Evolutionary conservation across 2,797 vertebrate species (phyloP).

Genomic region (Squalus acanthias): DNA sequence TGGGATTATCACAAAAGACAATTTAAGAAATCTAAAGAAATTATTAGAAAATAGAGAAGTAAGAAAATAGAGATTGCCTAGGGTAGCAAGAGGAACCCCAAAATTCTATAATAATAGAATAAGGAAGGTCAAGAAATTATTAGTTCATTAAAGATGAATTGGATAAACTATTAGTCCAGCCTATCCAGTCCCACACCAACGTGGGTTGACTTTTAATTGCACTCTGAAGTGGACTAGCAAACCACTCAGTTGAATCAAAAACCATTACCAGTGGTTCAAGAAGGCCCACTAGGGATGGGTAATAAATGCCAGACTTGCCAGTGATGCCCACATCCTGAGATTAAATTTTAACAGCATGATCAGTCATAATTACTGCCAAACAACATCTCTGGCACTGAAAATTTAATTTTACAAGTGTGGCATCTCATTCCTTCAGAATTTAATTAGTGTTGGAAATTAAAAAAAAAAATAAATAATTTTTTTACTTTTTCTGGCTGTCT

Average conservation of each 20-base stretch:
- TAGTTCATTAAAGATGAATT: neutral
- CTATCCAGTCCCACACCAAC: neutral
- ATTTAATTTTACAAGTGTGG: too few relatives aligned
- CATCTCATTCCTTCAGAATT: too few relatives aligned
- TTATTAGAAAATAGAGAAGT: neutral
- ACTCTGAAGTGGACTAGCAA: neutral
- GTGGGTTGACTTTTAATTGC: neutral
- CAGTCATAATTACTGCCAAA: too few relatives aligned
- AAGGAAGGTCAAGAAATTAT: neutral
- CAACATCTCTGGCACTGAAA: too few relatives aligned
- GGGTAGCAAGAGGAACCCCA: neutral
- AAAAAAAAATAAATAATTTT: too few relatives aligned
- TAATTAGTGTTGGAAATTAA: too few relatives aligned
- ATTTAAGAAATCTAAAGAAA: neutral
- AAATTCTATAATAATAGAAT: too few relatives aligned
- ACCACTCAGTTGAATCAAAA: neutral
- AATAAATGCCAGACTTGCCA: neutral
- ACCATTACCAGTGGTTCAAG: neutral
- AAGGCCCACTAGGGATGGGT: neutral
- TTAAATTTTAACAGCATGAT: neutral
- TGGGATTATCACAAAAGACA: neutral
- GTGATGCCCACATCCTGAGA: neutral
- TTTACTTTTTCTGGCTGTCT: too few relatives aligned
- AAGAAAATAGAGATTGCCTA: neutral
- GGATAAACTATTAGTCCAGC: neutral